These are phyloP conservation scores for Carposina sasakii DNA, from an alignment of 1,140 invertebrate species.

Conservation along the genomic window DNA sequence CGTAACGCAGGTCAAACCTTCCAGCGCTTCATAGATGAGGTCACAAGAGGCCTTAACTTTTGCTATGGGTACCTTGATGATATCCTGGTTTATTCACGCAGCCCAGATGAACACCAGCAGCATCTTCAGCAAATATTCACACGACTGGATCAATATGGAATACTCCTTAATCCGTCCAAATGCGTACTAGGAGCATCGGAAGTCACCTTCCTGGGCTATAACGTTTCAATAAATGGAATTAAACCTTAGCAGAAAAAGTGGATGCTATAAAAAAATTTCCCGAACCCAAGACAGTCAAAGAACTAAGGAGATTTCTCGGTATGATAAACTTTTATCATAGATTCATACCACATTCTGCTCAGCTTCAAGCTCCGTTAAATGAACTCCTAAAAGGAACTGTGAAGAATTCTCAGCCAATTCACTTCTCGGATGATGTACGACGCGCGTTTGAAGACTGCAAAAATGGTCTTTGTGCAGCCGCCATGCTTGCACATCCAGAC, in stretches of 20 bases:
- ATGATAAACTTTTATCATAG: slow-evolving; percentile 12
- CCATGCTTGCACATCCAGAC: too few species aligned
- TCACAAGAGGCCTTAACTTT: slow-evolving; percentile 44
- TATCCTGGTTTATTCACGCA: slow-evolving; percentile 10
- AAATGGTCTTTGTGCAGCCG: too few species aligned
- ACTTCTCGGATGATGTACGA: too few species aligned
- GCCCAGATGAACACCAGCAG: slow-evolving; percentile 4
- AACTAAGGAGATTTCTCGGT: slow-evolving; percentile 2
- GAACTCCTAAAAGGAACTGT: background rate
- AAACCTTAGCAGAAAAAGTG: slow-evolving; percentile 1
- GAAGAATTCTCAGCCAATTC: background rate
- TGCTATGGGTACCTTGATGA: slow-evolving; percentile 17
- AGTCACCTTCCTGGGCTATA: slow-evolving; percentile 7
- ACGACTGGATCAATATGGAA: slow-evolving; percentile 2
- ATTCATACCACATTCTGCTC: slow-evolving; percentile 8
- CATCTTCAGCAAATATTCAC: slow-evolving; percentile 11
- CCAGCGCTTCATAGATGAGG: slow-evolving; percentile 37
- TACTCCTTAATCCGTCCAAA: slow-evolving; percentile 3
- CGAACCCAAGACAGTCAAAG: slow-evolving; percentile 1
- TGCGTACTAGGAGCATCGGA: slow-evolving; percentile 4
- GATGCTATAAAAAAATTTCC: slow-evolving; percentile 4
- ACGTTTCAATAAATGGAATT: background rate
- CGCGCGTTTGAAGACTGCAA: too few species aligned
- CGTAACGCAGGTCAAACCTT: slow-evolving; percentile 39
- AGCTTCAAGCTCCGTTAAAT: slow-evolving; percentile 10